phyloP scores from a whole-genome alignment of 2,888 invertebrate species.

The Aphodius granarius region DNA sequence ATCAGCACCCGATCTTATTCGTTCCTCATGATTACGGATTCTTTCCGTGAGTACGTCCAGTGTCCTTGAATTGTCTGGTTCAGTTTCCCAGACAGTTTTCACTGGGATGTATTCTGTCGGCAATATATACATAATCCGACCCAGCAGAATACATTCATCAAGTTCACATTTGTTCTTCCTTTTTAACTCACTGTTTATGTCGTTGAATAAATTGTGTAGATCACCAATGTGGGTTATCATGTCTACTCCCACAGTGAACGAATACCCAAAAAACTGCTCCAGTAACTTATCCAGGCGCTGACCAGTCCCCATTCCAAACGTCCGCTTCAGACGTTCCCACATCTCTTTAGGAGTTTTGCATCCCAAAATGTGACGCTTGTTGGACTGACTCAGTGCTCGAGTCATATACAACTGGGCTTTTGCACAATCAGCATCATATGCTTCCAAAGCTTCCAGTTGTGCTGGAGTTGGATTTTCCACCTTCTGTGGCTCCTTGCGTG shows the following conservation, averaged over 20 bases:
- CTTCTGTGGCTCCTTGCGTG: not conserved
- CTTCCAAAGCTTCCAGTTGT: not conserved
- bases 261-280: not conserved
- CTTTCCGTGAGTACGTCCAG: not conserved
- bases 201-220: not conserved
- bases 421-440: not conserved
- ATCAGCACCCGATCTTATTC: not conserved
- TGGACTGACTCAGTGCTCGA: not conserved
- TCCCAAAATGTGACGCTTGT: not conserved
- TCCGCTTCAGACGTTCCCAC: not conserved
- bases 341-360: conserved; percentile 2
- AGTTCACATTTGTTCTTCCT: not conserved
- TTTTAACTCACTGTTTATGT: not conserved
- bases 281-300: not conserved
- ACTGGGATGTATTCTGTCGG: not conserved
- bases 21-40: not conserved
- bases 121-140: not conserved
- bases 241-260: not conserved
- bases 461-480: not conserved
- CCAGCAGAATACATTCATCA: not conserved
- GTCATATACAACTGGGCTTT: not conserved
- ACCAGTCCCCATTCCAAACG: not conserved
- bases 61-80: not conserved
- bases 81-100: conserved; percentile 2
- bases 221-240: not conserved